Base-by-base conservation (phyloP, 2,113 vertebrate genomes). In the Delphinus delphis region DNA sequence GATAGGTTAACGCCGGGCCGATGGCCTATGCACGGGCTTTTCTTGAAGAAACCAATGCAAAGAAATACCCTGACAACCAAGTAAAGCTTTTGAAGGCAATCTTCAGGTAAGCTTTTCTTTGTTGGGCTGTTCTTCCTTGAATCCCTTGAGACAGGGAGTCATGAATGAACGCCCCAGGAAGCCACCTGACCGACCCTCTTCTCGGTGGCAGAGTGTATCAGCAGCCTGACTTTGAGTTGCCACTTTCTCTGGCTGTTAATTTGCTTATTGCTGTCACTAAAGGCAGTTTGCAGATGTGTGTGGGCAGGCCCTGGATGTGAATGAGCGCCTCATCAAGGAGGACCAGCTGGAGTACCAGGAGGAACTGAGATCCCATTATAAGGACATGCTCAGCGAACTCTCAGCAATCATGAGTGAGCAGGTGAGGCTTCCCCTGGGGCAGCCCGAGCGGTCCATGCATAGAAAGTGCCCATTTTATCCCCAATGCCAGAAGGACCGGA, bases 281-380 rank as follows among this genome's bases (percentile, higher is more conserved):
- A 99, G 99, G 98, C 99, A 99, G 95, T 99, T 99, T 99, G 99
- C 99, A 91, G 99, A 99, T 60, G 99, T 99, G 0, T 99, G 99
- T 55, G 99, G 99, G n/a, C 99, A 99, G 84, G 99, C 99, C 85
- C 98, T 99, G 31, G 99, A 99, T 38, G 99, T 99, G 97, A 99
- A 99, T 0, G 99, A 99, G 74, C 99, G 99, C 53, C 99, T 99
- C 62, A 99, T 99, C 98, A 99, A 99, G 98, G 99, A 99, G 97
- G 99, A 99, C 96, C 99, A 99, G 94, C 98, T 99, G 98, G 99
- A 99, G 97, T 99, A 99, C 98, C 99, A 99, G 98, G 99, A 99
- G 97, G 99, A 99, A 97, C 99, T 99, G 99, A 99, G 99, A 97
- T 99, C 99, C 97, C 99, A 99, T 97, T 99, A 99, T 62, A 99